Evolutionary conservation across 2,113 vertebrate species (phyloP), one percentile per base, ranked within the genome.

Genomic region (Oxyruncus cristatus): DNA sequence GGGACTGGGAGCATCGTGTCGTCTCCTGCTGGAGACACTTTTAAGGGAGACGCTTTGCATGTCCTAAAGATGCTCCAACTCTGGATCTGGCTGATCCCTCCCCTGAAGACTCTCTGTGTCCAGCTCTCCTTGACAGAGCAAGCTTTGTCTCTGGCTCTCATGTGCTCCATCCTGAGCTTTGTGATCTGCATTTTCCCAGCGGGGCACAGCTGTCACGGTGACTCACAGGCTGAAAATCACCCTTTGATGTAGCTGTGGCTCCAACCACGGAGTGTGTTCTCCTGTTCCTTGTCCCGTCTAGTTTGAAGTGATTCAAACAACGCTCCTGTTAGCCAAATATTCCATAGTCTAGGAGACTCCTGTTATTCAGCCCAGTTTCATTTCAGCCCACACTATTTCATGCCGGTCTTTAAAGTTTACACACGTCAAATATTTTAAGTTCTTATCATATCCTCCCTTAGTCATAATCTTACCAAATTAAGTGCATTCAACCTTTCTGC

Each of bases 201-300:
- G 79, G 92, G 90, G 71, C 93, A 91, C 93, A 94, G 93, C 95
- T 94, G 84, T 88, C 90, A 78, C 93, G 46, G 93, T 85, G 90
- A 92, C 80, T 96, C 95, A 94, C 26, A 46, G 83, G 35, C 79
- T 85, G 74, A 85, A 88, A 85, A 85, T 42, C 83, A 70, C 49
- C 56, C 93, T 96, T 94, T 91, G 93, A 94, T 91, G 87, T 91
- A 93, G 75, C 90, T 85, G 26, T 41, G 71, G 76, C 87, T 93
- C 88, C 75, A 74, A 27, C 90, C 87, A 74, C 85, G 90, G 73
- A 66, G 49, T 32, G 55, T 59, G 80, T 93, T 88, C 83, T 91
- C 65, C 62, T 39, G 46, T 92, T 85, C 89, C 74, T 58, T 75
- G 89, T 72, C 91, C 88, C 58, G 82, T 91, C 78, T 88, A 89